Evolutionary conservation across 2,888 invertebrate genomes (phyloP).

Genomic region (Ormyrus thymus): DNA sequence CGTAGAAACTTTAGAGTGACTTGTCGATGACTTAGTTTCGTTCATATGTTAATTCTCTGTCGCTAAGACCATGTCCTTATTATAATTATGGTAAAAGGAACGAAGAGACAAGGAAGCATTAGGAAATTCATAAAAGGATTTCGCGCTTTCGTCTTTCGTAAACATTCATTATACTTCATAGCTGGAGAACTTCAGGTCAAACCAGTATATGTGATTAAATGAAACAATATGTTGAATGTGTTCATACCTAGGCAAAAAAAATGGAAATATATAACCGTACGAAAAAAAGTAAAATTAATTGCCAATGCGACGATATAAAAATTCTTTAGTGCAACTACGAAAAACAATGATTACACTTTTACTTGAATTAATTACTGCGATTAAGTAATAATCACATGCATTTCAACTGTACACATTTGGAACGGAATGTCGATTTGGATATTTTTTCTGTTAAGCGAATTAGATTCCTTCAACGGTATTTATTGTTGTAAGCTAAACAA

Average conservation of each 20-base stretch:
- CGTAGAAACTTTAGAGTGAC: neutral
- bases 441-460: neutral
- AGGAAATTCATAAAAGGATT: slow-evolving; percentile 52
- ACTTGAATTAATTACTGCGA: slow-evolving; percentile 30
- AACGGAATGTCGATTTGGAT: slow-evolving; percentile 3
- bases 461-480: slow-evolving; percentile 13
- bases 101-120: slow-evolving; percentile 41
- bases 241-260: slow-evolving; percentile 66
- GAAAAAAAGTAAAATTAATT: slow-evolving; percentile 21
- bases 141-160: slow-evolving; percentile 56
- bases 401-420: slow-evolving; percentile 41
- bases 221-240: slow-evolving; percentile 69
- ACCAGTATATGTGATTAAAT: slow-evolving; percentile 61
- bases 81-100: slow-evolving; percentile 21
- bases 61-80: slow-evolving; percentile 35
- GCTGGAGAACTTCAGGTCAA: slow-evolving; percentile 60
- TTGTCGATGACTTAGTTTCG: slow-evolving; percentile 28
- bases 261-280: slow-evolving; percentile 24
- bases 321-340: slow-evolving; percentile 30
- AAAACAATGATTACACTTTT: slow-evolving; percentile 23
- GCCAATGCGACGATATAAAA: slow-evolving; percentile 1
- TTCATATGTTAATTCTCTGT: slow-evolving; percentile 18
- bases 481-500: slow-evolving; percentile 11
- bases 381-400: slow-evolving; percentile 49
- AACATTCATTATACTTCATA: slow-evolving; percentile 56